Base-by-base conservation (phyloP, 1,140 invertebrate species). In the Propsilocerus akamusi region DNA sequence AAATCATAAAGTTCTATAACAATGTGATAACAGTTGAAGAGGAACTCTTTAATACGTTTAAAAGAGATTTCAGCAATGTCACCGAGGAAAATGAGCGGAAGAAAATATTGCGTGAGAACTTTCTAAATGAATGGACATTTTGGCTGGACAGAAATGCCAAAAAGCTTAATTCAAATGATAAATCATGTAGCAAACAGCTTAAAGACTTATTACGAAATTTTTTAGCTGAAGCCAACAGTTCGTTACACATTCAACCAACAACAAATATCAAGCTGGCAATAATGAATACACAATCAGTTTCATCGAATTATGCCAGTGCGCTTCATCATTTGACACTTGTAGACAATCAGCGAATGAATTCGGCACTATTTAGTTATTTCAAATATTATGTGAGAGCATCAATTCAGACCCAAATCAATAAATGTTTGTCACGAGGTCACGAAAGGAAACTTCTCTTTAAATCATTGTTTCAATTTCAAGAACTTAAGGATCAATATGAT, bases 81-180 rank as follows among this genome's bases (percentile, higher is more conserved):
- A 51, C 20, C 0, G 37, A 17, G 25, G 50, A 17, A 48, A 52
- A 10, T n/a, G 49, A 50, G 25, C 12, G 49, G 25, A 20, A 51
- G 32, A 26, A 53, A 25, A 53, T 51, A 17, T 11, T 53, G 14
- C 47, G 34, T 11, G 25, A 51, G 14, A 51, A 49, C 25, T 49
- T 34, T 49, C 47, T 55, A 11, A 50, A 53, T 32, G 49, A 51
- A 37, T 55, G 54, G 54, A 47, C 54, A 17, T 49, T 51, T 24
- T 55, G 52, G 52, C 23, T 55, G 3, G 52, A 55, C 23, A 23
- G 32, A 53, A 48, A 53, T 26, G 46, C 14, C 26, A 48, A 53
- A 32, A 5, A 49, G 2, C 6, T 30, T 2, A n/a, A 30, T 7
- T n/a, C n/a, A n/a, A n/a, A n/a, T n/a, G n/a, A n/a, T n/a, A n/a